Evolutionary conservation across 2,888 invertebrate genomes (phyloP).

Genomic region (Electrophaes corylata): DNA sequence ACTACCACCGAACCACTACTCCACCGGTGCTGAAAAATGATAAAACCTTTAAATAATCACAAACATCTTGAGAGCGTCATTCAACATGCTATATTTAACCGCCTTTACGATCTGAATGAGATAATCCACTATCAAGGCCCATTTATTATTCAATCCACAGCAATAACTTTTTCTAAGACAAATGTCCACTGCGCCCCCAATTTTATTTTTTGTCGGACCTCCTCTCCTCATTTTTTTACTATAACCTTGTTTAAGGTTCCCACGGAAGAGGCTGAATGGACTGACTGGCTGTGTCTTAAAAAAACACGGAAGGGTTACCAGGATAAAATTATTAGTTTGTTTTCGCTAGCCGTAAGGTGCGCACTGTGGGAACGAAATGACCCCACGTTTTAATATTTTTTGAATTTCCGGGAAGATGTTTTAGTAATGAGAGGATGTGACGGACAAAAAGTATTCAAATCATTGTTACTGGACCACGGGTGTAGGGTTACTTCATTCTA

Average conservation of each 20-base stretch:
- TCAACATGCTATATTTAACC: constrained; percentile 36
- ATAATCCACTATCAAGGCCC: constrained; percentile 58
- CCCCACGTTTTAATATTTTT: constrained; percentile 67
- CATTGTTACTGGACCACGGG: constrained; percentile 60
- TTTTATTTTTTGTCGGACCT: constrained; percentile 66
- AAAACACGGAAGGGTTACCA: constrained; percentile 81
- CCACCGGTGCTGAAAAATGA: too few species aligned
- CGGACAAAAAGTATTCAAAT: constrained; percentile 62
- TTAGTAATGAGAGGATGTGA: constrained; percentile 70
- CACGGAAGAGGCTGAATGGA: constrained; percentile 80
- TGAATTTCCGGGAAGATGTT: constrained; percentile 80
- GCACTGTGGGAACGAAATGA: constrained; percentile 77
- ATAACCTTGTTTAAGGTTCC: constrained; percentile 77
- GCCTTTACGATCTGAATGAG: constrained; percentile 62
- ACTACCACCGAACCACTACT: too few species aligned
- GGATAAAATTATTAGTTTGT: constrained; percentile 79
- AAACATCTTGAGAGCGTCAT: constrained; percentile 26
- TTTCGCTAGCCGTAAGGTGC: constrained; percentile 72
- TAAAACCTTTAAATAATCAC: neutral
- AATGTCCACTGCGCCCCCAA: constrained; percentile 77
- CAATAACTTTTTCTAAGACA: constrained; percentile 68
- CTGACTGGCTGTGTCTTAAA: constrained; percentile 60
- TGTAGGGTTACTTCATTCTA: constrained; percentile 51
- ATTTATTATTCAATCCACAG: constrained; percentile 69
- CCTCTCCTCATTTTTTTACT: constrained; percentile 64